A percentile compares a stretch with the other conserved stretches of the same genome.
Conservation (phyloP, 1,140 invertebrate species). For the Linepithema humile region DNA sequence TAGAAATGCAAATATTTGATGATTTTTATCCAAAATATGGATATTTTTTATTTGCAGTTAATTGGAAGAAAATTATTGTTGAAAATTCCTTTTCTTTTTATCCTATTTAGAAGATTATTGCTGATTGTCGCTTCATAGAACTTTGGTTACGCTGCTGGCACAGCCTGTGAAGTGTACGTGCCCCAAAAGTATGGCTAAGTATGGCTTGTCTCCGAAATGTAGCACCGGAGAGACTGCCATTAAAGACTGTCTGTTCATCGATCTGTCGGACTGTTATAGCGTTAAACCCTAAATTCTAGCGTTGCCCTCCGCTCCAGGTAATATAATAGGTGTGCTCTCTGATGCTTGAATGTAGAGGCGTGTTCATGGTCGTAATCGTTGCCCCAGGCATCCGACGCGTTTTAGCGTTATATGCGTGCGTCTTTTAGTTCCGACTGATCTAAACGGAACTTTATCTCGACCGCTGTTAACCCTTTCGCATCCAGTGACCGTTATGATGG, state of each 20-base stretch:
- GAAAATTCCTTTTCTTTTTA: neutral
- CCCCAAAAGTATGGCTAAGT: slow-evolving; percentile 36
- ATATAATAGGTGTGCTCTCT: slow-evolving; percentile 69
- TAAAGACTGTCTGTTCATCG: slow-evolving; percentile 71
- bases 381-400: slow-evolving; percentile 58
- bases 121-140: neutral
- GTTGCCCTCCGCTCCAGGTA: slow-evolving; percentile 63
- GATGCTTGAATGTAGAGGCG: slow-evolving; percentile 63
- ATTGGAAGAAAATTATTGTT: neutral
- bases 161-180: neutral
- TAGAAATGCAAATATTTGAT: neutral
- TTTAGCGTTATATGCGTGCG: slow-evolving; percentile 47
- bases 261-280: slow-evolving; percentile 73
- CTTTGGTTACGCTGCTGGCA: slow-evolving; percentile 24
- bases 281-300: slow-evolving; percentile 76
- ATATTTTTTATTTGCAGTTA: neutral
- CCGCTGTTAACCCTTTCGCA: slow-evolving; percentile 7
- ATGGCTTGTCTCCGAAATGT: slow-evolving; percentile 64
- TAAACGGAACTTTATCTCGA: slow-evolving; percentile 30
- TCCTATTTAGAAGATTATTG: neutral
- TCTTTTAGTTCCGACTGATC: slow-evolving; percentile 32
- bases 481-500: slow-evolving; percentile 26
- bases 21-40: neutral
- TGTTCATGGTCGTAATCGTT: slow-evolving; percentile 69
- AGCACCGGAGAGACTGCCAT: slow-evolving; percentile 65